phyloP scores from a whole-genome alignment of 2,888 invertebrate species.

The Drosophila nigritarsus region DNA sequence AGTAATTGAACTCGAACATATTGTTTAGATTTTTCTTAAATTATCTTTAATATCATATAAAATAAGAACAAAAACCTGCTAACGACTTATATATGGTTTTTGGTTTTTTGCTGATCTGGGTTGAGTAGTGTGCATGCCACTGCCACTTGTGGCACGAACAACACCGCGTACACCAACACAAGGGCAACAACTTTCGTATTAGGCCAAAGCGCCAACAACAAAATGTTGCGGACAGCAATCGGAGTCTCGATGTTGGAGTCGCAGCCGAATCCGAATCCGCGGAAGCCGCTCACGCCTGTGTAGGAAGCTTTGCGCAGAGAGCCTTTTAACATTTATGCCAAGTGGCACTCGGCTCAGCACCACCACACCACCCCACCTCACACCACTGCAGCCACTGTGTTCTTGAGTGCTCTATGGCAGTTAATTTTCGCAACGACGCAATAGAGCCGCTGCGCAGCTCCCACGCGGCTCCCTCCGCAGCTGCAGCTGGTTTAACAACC shows the following conservation, averaged over 20 bases:
- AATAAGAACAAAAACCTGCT: neutral
- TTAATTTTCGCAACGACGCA: slow-evolving; percentile 80
- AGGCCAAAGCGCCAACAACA: slow-evolving; percentile 56
- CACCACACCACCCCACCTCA: neutral
- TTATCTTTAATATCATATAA: neutral
- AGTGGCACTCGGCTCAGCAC: slow-evolving; percentile 23
- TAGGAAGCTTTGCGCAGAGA: slow-evolving; percentile 66
- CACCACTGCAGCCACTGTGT: neutral
- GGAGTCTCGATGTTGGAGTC: slow-evolving; percentile 15
- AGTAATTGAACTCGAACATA: neutral
- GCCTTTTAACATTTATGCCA: slow-evolving; percentile 75
- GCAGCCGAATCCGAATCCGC: slow-evolving; percentile 32
- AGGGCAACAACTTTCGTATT: slow-evolving; percentile 79
- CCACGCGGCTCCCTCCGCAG: slow-evolving; percentile 54
- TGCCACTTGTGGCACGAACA: slow-evolving; percentile 73
- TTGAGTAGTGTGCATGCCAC: slow-evolving; percentile 54
- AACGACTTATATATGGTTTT: neutral
- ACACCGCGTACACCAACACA: slow-evolving; percentile 65
- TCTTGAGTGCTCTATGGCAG: slow-evolving; percentile 53
- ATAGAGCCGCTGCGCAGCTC: slow-evolving; percentile 60
- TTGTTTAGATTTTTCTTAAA: accelerated
- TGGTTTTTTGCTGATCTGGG: slow-evolving; percentile 26
- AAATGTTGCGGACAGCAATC: slow-evolving; percentile 29
- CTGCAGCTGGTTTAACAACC: slow-evolving; percentile 75
- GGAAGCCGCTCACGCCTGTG: slow-evolving; percentile 57